Percentiles rank a stretch among this genome's conserved stretches.
phyloP scores from a whole-genome alignment of 2,797 vertebrate genomes.

The Malurus leucopterus region DNA sequence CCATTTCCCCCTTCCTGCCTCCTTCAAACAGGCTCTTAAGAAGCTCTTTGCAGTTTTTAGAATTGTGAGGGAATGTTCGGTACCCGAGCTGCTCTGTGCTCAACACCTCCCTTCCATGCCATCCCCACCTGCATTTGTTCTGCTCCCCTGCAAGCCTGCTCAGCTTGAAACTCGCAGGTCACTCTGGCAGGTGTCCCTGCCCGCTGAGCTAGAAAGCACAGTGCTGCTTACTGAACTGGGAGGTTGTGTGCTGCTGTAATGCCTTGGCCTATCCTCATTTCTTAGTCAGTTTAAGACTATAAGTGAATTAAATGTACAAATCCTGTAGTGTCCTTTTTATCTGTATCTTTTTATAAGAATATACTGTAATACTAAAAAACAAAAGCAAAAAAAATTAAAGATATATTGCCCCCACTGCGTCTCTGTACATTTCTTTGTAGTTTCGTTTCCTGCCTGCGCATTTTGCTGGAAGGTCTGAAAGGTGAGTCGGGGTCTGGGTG shows the following conservation, averaged over 20 bases:
- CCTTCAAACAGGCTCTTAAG: not conserved
- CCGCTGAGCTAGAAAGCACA: not conserved
- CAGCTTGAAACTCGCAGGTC: not conserved
- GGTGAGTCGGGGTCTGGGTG: not conserved
- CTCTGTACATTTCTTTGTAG: not conserved
- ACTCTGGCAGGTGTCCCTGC: not conserved
- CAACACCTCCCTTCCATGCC: not conserved
- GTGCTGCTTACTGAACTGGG: slow-evolving; percentile 28
- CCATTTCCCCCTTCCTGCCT: not conserved
- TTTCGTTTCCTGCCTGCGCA: not conserved
- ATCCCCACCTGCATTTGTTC: not conserved
- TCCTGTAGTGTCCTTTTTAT: slow-evolving; percentile 70
- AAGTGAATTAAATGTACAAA: slow-evolving; percentile 73
- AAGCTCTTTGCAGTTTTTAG: not conserved
- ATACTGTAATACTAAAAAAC: slow-evolving; percentile 78
- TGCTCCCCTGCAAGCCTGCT: not conserved
- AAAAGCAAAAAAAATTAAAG: slow-evolving; percentile 72
- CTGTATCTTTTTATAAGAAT: slow-evolving; percentile 78
- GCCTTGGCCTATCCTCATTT: slow-evolving; percentile 70
- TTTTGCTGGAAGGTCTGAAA: not conserved
- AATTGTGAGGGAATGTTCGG: not conserved
- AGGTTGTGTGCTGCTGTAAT: slow-evolving; percentile 57
- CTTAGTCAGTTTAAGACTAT: slow-evolving; percentile 64
- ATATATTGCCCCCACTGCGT: slow-evolving; percentile 56
- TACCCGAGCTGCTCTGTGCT: not conserved